Evolutionary conservation across 2,888 invertebrate genomes (phyloP).

Genomic region (Orchesella flavescens): DNA sequence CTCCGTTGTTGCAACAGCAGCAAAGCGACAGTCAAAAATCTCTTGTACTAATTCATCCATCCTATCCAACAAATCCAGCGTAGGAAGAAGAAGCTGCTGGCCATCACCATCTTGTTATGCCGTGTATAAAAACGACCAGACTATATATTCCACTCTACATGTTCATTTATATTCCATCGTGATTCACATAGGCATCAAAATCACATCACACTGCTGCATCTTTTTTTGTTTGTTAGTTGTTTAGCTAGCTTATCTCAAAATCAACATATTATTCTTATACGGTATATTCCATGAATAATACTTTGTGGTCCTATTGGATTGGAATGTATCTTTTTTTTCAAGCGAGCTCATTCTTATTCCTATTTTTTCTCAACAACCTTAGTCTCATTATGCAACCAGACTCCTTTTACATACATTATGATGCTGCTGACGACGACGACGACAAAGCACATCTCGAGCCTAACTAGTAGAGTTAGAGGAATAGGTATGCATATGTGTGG

Average conservation of each 20-base stretch:
- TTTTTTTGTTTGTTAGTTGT: constrained; percentile 5
- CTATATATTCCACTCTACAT: constrained; percentile 22
- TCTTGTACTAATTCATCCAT: constrained; percentile 3
- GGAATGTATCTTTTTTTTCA: constrained; percentile 9
- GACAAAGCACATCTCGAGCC: constrained; percentile 7
- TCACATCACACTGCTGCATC: not conserved
- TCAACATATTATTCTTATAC: not conserved
- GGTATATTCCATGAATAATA: not conserved
- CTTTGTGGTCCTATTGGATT: not conserved
- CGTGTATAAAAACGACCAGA: not conserved
- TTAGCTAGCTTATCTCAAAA: not conserved
- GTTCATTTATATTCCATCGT: too few relatives aligned
- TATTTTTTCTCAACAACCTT: constrained; percentile 38
- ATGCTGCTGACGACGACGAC: constrained; percentile 9
- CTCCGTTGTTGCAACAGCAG: not conserved
- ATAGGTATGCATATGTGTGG: not conserved
- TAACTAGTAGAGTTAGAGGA: not conserved
- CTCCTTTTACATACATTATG: constrained; percentile 27
- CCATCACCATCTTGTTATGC: constrained; percentile 1
- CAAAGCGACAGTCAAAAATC: constrained; percentile 27
- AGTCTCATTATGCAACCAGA: constrained; percentile 48
- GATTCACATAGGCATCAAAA: not conserved
- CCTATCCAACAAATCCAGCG: not conserved
- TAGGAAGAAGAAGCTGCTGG: constrained; percentile 17
- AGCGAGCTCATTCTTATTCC: not conserved